These are phyloP conservation scores for Sinhomidia bicolor DNA, from an alignment of 2,888 invertebrate genomes.

Conservation along the genomic window DNA sequence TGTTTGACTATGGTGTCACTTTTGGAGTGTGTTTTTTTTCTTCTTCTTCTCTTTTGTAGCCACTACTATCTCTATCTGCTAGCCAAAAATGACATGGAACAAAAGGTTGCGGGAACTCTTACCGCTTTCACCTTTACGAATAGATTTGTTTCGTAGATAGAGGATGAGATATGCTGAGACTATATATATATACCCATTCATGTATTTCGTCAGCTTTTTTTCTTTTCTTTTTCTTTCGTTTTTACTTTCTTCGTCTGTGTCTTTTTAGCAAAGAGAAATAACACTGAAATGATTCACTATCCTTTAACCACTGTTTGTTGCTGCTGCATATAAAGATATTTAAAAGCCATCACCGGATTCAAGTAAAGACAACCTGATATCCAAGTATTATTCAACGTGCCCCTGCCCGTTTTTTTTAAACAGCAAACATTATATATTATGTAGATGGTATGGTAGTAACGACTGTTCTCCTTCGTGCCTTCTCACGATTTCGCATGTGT, in stretches of 20 bases:
- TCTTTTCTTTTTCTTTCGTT: not conserved
- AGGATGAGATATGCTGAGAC: too few relatives aligned
- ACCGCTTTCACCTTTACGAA: not conserved
- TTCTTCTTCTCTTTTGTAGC: too few relatives aligned
- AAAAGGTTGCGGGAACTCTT: not conserved
- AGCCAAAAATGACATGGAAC: not conserved
- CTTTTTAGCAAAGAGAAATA: too few relatives aligned
- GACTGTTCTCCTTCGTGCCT: not conserved
- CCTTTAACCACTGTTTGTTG: not conserved
- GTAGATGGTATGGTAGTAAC: too few relatives aligned
- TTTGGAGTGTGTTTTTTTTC: not conserved
- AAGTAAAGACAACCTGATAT: not conserved
- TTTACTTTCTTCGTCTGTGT: not conserved
- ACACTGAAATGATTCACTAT: not conserved
- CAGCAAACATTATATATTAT: not conserved
- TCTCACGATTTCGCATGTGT: not conserved
- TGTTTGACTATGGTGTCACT: not conserved
- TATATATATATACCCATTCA: too few relatives aligned
- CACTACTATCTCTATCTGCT: not conserved
- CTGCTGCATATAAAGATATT: too few relatives aligned
- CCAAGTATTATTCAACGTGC: not conserved
- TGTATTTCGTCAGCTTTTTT: not conserved
- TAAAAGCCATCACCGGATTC: not conserved
- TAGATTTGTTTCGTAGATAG: not conserved
- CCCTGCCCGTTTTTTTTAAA: not conserved